Percentiles rank a stretch among this genome's conserved stretches.
phyloP scores from a whole-genome alignment of 2,888 invertebrate species.

The Pseudococcus viburni region DNA sequence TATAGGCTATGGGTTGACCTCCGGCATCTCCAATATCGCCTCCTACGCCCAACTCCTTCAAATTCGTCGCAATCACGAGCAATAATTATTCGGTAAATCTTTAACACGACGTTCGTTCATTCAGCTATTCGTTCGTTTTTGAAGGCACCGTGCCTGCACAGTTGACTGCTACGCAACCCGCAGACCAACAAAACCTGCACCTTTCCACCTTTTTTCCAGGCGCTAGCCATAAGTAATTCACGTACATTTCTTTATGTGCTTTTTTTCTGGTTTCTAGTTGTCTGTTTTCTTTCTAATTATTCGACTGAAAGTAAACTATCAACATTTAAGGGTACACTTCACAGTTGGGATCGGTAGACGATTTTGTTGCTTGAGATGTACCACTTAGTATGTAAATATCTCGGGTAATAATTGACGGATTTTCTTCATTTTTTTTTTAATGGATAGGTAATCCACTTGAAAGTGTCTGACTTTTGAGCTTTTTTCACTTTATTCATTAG shows the following conservation, averaged over 20 bases:
- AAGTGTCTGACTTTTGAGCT: too few species aligned
- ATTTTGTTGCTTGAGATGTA: too few species aligned
- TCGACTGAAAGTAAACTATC: conserved; percentile 53
- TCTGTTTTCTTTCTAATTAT: conserved; percentile 54
- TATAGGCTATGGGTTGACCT: not conserved
- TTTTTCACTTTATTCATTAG: too few species aligned
- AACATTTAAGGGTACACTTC: too few species aligned
- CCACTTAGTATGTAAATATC: too few species aligned
- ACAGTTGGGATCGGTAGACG: too few species aligned
- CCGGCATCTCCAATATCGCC: not conserved
- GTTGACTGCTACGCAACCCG: not conserved
- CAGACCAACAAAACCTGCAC: conserved; percentile 14
- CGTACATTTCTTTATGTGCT: conserved; percentile 37
- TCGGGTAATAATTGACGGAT: too few species aligned
- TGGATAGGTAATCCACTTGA: too few species aligned
- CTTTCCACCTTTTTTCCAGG: conserved; percentile 35
- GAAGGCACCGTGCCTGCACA: not conserved
- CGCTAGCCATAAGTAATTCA: conserved; percentile 18
- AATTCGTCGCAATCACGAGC: not conserved
- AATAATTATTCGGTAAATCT: too few species aligned
- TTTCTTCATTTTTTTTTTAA: too few species aligned
- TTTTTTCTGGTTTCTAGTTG: conserved; percentile 55
- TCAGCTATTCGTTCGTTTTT: not conserved
- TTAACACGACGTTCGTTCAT: not conserved
- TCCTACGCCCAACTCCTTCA: conserved; percentile 18